Percentiles rank a stretch among this genome's conserved stretches.
These are phyloP conservation scores for Sturnus vulgaris DNA, from an alignment of 2,113 vertebrate species.

Conservation along the genomic window DNA sequence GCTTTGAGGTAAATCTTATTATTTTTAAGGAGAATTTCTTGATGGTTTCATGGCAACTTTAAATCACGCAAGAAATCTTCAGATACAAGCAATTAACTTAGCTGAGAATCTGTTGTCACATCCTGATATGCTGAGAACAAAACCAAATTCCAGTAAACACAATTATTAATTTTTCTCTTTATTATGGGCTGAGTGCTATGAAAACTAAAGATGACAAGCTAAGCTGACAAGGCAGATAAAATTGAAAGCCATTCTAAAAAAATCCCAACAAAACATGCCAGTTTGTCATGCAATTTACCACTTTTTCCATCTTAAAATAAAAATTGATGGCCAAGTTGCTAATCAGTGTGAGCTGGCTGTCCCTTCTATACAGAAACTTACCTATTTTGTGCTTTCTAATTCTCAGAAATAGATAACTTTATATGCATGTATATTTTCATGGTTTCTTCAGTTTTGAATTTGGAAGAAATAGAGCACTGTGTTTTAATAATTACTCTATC, in stretches of 20 bases:
- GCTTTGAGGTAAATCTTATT: neutral
- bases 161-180: neutral
- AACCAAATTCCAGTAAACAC: neutral
- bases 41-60: neutral
- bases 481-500: neutral
- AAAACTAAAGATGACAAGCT: neutral
- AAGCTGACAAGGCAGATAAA: neutral
- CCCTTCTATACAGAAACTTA: neutral
- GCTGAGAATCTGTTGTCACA: neutral
- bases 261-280: neutral
- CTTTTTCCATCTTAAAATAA: neutral
- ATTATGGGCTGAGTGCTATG: neutral
- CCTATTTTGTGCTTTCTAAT: neutral
- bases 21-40: neutral
- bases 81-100: neutral
- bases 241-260: neutral
- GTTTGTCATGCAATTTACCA: neutral
- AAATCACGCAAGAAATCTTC: neutral
- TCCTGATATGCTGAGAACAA: neutral
- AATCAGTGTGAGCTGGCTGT: neutral
- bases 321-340: neutral
- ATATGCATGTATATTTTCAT: neutral
- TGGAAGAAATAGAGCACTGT: neutral
- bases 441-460: neutral
- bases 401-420: neutral